Base-by-base conservation (phyloP, 2,888 invertebrate species). In the Drymonia ruficornis region DNA sequence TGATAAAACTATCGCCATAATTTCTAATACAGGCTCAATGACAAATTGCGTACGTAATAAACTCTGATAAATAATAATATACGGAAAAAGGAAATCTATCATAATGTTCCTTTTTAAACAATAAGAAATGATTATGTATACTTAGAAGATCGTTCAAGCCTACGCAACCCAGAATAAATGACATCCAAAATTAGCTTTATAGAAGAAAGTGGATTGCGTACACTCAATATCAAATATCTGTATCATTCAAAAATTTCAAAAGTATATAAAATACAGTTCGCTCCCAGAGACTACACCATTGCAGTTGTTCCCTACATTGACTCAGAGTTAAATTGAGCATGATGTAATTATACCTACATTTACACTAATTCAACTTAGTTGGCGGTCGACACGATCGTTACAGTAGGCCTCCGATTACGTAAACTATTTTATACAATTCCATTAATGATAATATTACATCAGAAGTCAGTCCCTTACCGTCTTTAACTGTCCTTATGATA, bases 271-370 rank as follows among this genome's bases (percentile, higher is more conserved):
- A 80, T 65, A 71, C 83, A 86, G 82, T 79, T 82, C 71, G 63
- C 82, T 84, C 86, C 80, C 80, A 63, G 56, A 59, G 54, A 70
- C 73, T 65, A 75, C 78, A 80, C 75, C 81, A 75, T 72, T 72
- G 74, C 67, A 72, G 76, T 76, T 80, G 85, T 81, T 84, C 74
- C 79, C 84, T 86, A 82, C 80, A 83, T 83, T 83, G 83, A 86
- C 89, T 87, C 89, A 83, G 81, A 84, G 80, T 84, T 85, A 83
- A 84, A 91, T 91, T 91, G 91, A 91, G 91, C 91, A 91, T 83
- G 72, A 84, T 83, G 80, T 82, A 34, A 81, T 86, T 89, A 90
- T 73, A 84, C 77, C 87, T 90, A 90, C 80, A 78, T 81, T 85
- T 86, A 89, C 70, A 84, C 88, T 89, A 89, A 81, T 76, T 89